These are phyloP conservation scores for Pelodytes ibericus DNA, from an alignment of 2,797 vertebrate genomes.

Conservation along the genomic window DNA sequence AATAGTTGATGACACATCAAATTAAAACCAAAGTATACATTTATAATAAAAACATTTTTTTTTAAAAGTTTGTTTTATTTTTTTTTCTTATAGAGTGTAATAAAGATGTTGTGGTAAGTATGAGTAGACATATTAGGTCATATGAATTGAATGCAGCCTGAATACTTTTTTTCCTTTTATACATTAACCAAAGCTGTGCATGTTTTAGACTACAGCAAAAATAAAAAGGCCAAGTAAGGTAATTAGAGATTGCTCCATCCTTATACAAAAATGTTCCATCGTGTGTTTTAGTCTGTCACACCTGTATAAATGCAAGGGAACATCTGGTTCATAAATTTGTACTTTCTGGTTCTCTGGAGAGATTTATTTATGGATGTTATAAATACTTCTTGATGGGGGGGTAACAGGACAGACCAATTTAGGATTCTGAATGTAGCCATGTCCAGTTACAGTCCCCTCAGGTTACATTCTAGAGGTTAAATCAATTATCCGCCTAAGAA, in stretches of 20 bases:
- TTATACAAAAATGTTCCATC: constrained; percentile 65
- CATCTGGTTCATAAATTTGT: constrained; percentile 65
- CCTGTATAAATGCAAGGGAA: constrained; percentile 70
- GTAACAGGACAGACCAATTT: constrained; percentile 61
- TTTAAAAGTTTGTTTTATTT: too few relatives aligned
- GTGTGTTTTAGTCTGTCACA: constrained; percentile 65
- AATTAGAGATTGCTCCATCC: constrained; percentile 69
- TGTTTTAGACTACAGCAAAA: constrained; percentile 68
- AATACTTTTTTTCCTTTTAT: too few relatives aligned
- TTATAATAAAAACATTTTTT: too few relatives aligned
- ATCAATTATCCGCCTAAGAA: constrained; percentile 19
- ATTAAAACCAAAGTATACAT: too few relatives aligned
- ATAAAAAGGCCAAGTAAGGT: constrained; percentile 61
- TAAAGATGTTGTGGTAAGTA: too few relatives aligned
- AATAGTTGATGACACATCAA: too few relatives aligned
- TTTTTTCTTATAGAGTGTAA: too few relatives aligned
- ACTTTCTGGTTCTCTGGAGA: constrained; percentile 63
- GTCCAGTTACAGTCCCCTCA: constrained; percentile 31
- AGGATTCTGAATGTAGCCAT: constrained; percentile 44
- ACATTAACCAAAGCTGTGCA: constrained; percentile 54
- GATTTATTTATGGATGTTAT: constrained; percentile 60
- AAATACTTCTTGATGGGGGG: constrained; percentile 55
- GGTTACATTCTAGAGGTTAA: constrained; percentile 23
- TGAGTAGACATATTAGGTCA: too few relatives aligned
- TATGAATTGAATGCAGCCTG: too few relatives aligned